Base-by-base conservation (phyloP, 2,113 vertebrate species). In the Chamaea fasciata region DNA sequence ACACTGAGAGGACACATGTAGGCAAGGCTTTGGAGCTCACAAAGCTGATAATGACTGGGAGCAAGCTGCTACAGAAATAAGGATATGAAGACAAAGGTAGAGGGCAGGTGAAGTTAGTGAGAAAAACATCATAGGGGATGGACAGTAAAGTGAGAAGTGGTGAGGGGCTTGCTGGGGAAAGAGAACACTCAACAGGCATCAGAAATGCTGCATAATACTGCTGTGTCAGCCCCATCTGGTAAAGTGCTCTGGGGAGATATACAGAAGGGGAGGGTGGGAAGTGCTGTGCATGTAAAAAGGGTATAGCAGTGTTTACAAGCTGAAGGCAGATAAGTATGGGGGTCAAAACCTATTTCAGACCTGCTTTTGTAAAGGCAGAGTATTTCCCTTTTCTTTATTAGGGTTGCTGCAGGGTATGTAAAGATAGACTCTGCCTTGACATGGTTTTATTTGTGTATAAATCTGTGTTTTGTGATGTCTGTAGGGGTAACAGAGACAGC, bases 401-500 rank as follows among this genome's bases (percentile, higher is more conserved):
- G 64, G 23, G 22, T 73, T 0, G 0, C 35, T 87, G 35, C 35
- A 74, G 28, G 37, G 35, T 88, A 39, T 24, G 7, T n/a, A 68
- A 16, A 59, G 63, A 30, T 57, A 46, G 62, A 27, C 21, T 84
- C n/a, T 91, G 31, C 42, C 22, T 37, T 76, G 53, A 37, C 6
- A 2, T 11, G 26, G 18, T 57, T 91, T 70, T 86, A n/a, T 60
- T 95, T 56, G 69, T 79, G 42, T 83, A 13, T 85, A 55, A 83
- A 20, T 91, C 71, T 94, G 60, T 81, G 41, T 91, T 89, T 93
- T 44, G 11, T 64, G 92, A 60, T 92, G 67, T 71, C 90, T 94
- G 4, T 97, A 99, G 99, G 98, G 98, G 98, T 80, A 99, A 98
- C 95, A 98, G 98, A 79, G 98, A 99, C 75, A 98, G 98, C 92